Conservation (phyloP, 2,797 vertebrate species). For the Remorina albescens region DNA sequence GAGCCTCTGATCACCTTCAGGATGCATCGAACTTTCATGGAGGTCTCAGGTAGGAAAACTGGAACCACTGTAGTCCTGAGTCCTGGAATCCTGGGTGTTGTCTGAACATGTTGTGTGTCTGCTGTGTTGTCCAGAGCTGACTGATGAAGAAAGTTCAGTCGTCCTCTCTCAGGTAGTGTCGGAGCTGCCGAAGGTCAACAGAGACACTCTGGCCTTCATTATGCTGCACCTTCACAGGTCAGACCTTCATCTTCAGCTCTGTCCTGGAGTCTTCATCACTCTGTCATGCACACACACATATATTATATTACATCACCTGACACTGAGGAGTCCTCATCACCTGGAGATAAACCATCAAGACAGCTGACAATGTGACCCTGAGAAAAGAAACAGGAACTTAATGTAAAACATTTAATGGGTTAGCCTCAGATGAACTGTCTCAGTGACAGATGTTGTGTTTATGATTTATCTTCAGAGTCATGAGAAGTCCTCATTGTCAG, state of each 20-base stretch:
- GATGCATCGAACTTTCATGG: constrained; percentile 85
- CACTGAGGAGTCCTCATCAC: too few relatives aligned
- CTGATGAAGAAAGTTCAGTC: constrained; percentile 70
- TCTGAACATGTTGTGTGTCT: too few relatives aligned
- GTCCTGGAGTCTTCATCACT: neutral
- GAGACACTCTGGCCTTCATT: constrained; percentile 89
- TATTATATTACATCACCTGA: too few relatives aligned
- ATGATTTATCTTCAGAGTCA: constrained; percentile 52
- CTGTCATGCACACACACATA: too few relatives aligned
- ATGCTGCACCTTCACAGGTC: constrained; percentile 90
- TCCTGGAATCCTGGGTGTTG: too few relatives aligned
- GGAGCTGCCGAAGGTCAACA: constrained; percentile 85
- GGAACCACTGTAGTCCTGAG: too few relatives aligned
- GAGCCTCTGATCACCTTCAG: constrained; percentile 83
- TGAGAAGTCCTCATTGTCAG: constrained; percentile 71
- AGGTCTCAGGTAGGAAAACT: constrained; percentile 79
- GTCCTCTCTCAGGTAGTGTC: constrained; percentile 67
- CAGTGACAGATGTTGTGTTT: too few relatives aligned
- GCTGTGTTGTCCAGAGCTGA: constrained; percentile 76
- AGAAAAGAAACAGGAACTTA: too few relatives aligned
- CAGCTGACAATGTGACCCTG: too few relatives aligned
- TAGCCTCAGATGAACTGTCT: too few relatives aligned
- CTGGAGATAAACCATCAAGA: too few relatives aligned
- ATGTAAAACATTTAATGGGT: too few relatives aligned
- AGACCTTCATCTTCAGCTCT: neutral